Evolutionary conservation across 2,797 vertebrate species (phyloP).

Genomic region (Muscicapa comitata): DNA sequence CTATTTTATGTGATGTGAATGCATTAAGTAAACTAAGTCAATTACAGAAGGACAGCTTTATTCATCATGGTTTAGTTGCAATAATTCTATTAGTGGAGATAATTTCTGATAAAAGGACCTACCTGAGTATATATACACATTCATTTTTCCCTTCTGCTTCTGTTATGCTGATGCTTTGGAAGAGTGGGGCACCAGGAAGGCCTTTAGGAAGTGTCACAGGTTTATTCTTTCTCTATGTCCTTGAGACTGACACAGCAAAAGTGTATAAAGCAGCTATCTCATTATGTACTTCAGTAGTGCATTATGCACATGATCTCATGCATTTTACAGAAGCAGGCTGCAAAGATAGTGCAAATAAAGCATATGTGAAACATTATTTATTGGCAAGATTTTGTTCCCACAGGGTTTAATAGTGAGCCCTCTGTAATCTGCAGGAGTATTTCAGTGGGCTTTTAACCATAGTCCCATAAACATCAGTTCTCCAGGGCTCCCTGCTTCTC

Average conservation of each 20-base stretch:
- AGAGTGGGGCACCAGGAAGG: neutral
- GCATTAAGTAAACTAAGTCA: neutral
- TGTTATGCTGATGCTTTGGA: neutral
- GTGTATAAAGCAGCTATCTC: neutral
- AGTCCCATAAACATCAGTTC: neutral
- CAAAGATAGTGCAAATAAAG: constrained; percentile 4
- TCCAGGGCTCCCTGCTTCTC: neutral
- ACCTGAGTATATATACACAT: neutral
- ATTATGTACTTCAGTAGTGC: neutral
- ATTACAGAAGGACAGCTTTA: neutral
- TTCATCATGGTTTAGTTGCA: neutral
- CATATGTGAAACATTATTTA: neutral
- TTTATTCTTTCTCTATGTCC: neutral
- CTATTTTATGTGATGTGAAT: neutral
- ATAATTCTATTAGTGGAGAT: neutral
- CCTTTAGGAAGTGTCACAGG: neutral
- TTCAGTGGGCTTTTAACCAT: neutral
- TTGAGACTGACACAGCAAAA: neutral
- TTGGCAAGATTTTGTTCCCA: neutral
- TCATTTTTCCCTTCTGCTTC: neutral
- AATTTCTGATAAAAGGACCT: neutral
- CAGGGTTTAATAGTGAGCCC: neutral
- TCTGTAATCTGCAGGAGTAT: neutral
- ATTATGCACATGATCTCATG: neutral
- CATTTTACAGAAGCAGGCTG: constrained; percentile 29